Evolutionary conservation across 1,140 invertebrate species (phyloP).

Genomic region (Bombus waltoni): DNA sequence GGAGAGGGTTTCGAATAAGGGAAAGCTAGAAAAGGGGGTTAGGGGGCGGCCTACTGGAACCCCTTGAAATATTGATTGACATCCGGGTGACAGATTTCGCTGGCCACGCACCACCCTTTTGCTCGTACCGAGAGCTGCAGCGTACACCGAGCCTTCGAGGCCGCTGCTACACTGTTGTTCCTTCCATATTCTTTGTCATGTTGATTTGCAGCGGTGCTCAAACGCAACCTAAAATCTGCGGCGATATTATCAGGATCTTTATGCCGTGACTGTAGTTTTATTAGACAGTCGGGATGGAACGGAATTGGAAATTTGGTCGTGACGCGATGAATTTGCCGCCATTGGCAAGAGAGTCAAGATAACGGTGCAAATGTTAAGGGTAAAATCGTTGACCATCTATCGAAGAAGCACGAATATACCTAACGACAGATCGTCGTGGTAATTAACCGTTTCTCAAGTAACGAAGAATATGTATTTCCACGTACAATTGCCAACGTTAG

Average conservation of each 20-base stretch:
- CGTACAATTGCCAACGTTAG: background rate
- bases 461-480: background rate
- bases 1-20: constrained; percentile 27
- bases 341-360: accelerated
- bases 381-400: background rate
- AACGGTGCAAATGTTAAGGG: background rate
- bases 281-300: too few species aligned
- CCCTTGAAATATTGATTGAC: constrained; percentile 81
- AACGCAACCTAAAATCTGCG: background rate
- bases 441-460: too few species aligned
- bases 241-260: background rate
- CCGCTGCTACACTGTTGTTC: background rate
- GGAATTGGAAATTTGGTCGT: background rate
- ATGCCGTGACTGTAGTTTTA: background rate
- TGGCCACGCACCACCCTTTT: constrained; percentile 74
- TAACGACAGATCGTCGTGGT: too few species aligned
- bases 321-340: background rate
- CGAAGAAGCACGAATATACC: too few species aligned
- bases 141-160: constrained; percentile 50
- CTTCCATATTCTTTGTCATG: constrained; percentile 76
- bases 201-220: constrained; percentile 76
- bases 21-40: constrained; percentile 39
- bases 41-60: constrained; percentile 62
- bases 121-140: constrained; percentile 58
- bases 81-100: constrained; percentile 81